phyloP scores from a whole-genome alignment of 2,888 invertebrate species.

The Harpalus rubripes region DNA sequence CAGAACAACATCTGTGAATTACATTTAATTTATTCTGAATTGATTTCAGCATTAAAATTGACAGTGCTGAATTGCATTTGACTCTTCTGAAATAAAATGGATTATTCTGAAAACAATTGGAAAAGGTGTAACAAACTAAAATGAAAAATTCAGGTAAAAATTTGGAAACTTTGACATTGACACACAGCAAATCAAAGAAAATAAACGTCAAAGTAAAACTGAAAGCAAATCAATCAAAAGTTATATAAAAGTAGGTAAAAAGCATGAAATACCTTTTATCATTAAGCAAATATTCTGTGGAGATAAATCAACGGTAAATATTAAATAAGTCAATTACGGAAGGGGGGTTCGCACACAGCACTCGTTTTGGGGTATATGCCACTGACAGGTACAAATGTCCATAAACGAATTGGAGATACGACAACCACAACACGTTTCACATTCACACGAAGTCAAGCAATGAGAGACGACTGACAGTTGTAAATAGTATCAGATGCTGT shows the following conservation, averaged over 20 bases:
- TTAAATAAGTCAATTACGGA: conserved; percentile 31
- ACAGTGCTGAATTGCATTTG: too few species aligned
- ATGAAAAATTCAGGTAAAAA: too few species aligned
- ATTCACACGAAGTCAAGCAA: conserved; percentile 51
- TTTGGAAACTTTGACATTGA: too few species aligned
- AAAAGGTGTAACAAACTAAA: too few species aligned
- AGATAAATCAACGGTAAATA: conserved; percentile 22
- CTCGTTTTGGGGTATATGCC: conserved; percentile 38
- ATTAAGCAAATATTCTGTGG: conserved; percentile 24
- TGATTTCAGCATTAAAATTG: too few species aligned
- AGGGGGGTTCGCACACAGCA: conserved; percentile 38
- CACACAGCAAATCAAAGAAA: neutral
- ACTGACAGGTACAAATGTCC: conserved; percentile 18
- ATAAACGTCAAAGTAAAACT: conserved; percentile 10
- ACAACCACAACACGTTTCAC: conserved; percentile 35
- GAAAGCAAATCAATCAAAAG: conserved; percentile 4
- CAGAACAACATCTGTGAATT: too few species aligned
- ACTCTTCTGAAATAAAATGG: too few species aligned
- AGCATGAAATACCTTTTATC: conserved; percentile 40
- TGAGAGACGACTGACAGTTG: conserved; percentile 53
- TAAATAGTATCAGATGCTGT: conserved; percentile 58
- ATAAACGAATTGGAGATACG: conserved; percentile 13
- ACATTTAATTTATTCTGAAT: too few species aligned
- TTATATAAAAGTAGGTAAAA: neutral
- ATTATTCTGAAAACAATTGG: too few species aligned